These are phyloP conservation scores for Cerastis rubricosa DNA, from an alignment of 2,888 invertebrate genomes.

Conservation along the genomic window DNA sequence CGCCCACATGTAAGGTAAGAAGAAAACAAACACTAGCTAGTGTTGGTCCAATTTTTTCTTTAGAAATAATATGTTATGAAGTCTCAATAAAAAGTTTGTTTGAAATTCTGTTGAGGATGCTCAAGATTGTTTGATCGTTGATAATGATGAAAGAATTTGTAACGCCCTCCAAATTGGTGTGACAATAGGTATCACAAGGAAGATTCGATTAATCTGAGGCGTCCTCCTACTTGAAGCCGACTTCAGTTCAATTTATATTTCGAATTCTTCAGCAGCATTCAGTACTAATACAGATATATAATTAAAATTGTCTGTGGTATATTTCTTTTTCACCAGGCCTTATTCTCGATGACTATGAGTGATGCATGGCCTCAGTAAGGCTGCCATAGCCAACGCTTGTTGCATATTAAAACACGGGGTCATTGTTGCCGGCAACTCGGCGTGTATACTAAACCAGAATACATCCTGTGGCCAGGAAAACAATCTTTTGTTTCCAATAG, in stretches of 20 bases:
- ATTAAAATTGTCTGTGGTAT: slow-evolving; percentile 23
- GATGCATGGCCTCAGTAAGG: slow-evolving; percentile 41
- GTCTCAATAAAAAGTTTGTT: background rate
- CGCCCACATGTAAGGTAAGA: slow-evolving; percentile 54
- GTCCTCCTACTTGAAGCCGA: background rate
- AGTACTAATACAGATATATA: slow-evolving; percentile 26
- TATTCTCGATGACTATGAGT: slow-evolving; percentile 46
- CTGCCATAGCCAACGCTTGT: slow-evolving; percentile 60
- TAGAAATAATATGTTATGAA: background rate
- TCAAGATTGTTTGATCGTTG: background rate
- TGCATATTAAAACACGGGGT: slow-evolving; percentile 79
- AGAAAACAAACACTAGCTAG: slow-evolving; percentile 26
- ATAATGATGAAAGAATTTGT: background rate
- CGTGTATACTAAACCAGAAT: slow-evolving; percentile 78
- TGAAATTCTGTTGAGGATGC: background rate
- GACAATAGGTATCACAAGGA: background rate
- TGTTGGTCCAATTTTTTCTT: slow-evolving; percentile 28
- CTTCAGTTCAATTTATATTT: slow-evolving; percentile 1
- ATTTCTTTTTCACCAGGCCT: slow-evolving; percentile 36
- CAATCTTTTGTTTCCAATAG: slow-evolving; percentile 79
- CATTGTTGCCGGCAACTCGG: slow-evolving; percentile 78
- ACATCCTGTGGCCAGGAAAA: slow-evolving; percentile 77
- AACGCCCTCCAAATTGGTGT: background rate
- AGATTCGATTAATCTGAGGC: background rate
- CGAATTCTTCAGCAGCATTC: background rate